Evolutionary conservation across 2,113 vertebrate genomes (phyloP).

Genomic region (Sturnira hondurensis): DNA sequence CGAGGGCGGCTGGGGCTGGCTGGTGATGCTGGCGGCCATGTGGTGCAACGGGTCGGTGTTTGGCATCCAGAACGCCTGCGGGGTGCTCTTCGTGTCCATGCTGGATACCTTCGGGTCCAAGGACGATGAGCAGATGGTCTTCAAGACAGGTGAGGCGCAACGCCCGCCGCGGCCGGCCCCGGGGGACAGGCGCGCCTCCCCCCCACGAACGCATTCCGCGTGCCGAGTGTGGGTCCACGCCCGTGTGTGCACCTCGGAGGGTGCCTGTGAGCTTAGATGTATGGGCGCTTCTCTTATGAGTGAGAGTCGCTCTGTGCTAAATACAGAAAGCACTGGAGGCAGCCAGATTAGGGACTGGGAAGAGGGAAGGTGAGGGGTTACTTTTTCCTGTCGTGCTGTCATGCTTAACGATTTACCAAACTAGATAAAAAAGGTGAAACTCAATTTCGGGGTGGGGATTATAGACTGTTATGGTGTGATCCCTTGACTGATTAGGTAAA

Average conservation of each 20-base stretch:
- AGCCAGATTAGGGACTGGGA: neutral
- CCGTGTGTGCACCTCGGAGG: neutral
- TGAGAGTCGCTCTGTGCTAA: neutral
- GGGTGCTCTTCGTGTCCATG: constrained; percentile 90
- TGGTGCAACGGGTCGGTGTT: constrained; percentile 98
- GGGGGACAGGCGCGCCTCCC: neutral
- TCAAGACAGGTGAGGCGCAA: constrained; percentile 89
- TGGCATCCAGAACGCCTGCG: constrained; percentile 96
- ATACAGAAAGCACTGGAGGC: constrained; percentile 24
- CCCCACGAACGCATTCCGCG: neutral
- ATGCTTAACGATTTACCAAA: neutral
- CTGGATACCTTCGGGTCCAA: constrained; percentile 85
- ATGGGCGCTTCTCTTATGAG: neutral
- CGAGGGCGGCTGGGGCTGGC: constrained; percentile 97
- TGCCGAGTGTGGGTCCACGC: neutral
- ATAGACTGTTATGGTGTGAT: neutral
- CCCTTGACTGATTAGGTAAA: neutral
- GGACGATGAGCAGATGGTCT: constrained; percentile 84
- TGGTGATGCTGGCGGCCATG: constrained; percentile 97
- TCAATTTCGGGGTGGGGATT: neutral
- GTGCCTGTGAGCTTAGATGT: neutral
- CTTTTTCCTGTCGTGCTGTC: constrained; percentile 12
- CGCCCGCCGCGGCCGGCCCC: neutral
- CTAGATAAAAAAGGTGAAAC: constrained; percentile 11
- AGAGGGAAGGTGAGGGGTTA: neutral